Evolutionary conservation across 2,888 invertebrate genomes (phyloP), one percentile per base, ranked within the genome.

Genomic region (Lomographa bimaculata): DNA sequence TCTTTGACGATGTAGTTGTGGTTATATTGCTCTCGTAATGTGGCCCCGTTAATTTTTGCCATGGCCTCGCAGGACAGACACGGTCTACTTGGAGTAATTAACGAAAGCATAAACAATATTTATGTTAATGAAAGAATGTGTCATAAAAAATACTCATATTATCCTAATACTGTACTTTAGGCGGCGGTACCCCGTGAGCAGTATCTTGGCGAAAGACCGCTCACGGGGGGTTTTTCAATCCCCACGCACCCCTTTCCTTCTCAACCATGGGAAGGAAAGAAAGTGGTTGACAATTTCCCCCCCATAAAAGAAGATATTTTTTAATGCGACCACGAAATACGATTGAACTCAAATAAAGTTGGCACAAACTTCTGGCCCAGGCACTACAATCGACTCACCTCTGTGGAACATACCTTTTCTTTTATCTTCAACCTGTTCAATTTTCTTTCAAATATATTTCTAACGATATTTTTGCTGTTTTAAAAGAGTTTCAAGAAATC

Each of bases 261-360:
- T n/a, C n/a, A n/a, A n/a, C n/a, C n/a, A n/a, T n/a, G n/a, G n/a
- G n/a, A n/a, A n/a, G n/a, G n/a, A n/a, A n/a, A n/a, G n/a, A n/a
- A 56, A 51, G 57, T 54, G 46, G 46, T n/a, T n/a, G n/a, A n/a
- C n/a, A n/a, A n/a, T n/a, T n/a, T n/a, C n/a, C n/a, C n/a, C n/a
- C n/a, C n/a, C 57, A 54, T 55, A 61, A 63, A 71, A 71, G 56
- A 67, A n/a, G n/a, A n/a, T n/a, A n/a, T 28, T 71, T 55, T 50
- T 49, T 62, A 64, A 64, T 56, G 57, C 56, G 62, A 52, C 61
- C 57, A 47, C 64, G 61, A 69, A 70, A 64, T 66, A 62, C 67
- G 59, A n/a, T n/a, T 64, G 59, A 55, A 51, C n/a, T n/a, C n/a
- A 45, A 36, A 44, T 32, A 28, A 60, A 63, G 50, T 63, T 63